Conservation (phyloP, 2,797 vertebrate genomes). For the Geotrypetes seraphini region DNA sequence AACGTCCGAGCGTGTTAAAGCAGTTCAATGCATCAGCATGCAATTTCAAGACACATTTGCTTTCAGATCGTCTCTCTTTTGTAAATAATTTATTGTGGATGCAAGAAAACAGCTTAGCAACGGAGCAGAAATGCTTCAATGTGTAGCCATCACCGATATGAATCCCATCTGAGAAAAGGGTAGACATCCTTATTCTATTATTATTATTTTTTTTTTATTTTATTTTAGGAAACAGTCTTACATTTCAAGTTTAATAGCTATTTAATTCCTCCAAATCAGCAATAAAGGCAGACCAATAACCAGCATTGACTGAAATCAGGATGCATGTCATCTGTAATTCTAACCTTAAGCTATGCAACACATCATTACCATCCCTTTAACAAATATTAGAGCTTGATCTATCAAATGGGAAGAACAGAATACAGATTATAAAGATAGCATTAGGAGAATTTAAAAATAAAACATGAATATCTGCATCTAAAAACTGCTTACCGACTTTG, state of each 20-base stretch:
- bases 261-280: conserved; percentile 25
- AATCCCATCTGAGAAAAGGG: conserved; percentile 32
- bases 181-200: conserved; percentile 35
- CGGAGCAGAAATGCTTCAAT: conserved; percentile 18
- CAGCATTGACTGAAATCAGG: background rate
- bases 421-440: background rate
- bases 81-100: conserved; percentile 26
- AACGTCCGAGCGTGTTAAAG: conserved; percentile 1
- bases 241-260: conserved; percentile 38
- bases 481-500: conserved; percentile 89
- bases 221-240: conserved; percentile 42
- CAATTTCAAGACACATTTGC: conserved; percentile 1
- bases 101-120: conserved; percentile 23
- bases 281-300: conserved; percentile 1
- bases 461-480: conserved; percentile 23
- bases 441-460: conserved; percentile 2
- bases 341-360: conserved; percentile 28
- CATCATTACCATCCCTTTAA: conserved; percentile 27
- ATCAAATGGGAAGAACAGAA: background rate
- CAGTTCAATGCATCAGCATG: background rate
- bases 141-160: conserved; percentile 16
- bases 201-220: conserved; percentile 28
- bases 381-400: conserved; percentile 35
- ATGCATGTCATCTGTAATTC: conserved; percentile 15
- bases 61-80: conserved; percentile 20